Percentiles rank a stretch among this genome's conserved stretches.
These are phyloP conservation scores for Diuraphis noxia DNA, from an alignment of 1,140 invertebrate species.

Conservation along the genomic window DNA sequence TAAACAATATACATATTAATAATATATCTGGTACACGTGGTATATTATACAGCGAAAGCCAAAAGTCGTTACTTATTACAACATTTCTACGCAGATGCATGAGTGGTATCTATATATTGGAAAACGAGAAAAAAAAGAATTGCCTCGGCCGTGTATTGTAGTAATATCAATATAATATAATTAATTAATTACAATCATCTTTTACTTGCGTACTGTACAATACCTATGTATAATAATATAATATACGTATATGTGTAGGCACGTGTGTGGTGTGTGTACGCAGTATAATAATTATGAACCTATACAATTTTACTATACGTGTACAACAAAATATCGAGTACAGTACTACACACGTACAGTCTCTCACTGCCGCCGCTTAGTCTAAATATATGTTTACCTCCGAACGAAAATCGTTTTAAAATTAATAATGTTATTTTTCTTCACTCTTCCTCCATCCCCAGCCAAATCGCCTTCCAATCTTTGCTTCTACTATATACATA, in stretches of 20 bases:
- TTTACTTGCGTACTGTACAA: neutral
- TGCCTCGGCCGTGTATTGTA: neutral
- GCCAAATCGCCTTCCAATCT: neutral
- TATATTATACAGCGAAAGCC: neutral
- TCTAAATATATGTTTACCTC: neutral
- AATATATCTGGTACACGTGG: neutral
- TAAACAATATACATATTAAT: neutral
- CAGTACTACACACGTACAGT: neutral
- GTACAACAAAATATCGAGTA: neutral
- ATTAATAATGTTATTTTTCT: slow-evolving; percentile 31
- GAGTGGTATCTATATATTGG: neutral
- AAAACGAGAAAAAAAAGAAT: neutral
- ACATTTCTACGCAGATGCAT: neutral
- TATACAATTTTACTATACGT: no score
- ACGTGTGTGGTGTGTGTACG: neutral
- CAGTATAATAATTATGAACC: no score
- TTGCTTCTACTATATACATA: no score
- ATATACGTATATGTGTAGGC: neutral
- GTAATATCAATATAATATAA: neutral
- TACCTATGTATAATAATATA: neutral
- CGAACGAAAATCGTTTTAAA: slow-evolving; percentile 16
- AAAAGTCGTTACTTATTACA: neutral
- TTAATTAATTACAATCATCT: no score
- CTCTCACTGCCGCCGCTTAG: neutral
- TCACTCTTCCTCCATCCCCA: neutral